phyloP scores from a whole-genome alignment of 2,797 vertebrate species.

The Crypturellus tataupa region DNA sequence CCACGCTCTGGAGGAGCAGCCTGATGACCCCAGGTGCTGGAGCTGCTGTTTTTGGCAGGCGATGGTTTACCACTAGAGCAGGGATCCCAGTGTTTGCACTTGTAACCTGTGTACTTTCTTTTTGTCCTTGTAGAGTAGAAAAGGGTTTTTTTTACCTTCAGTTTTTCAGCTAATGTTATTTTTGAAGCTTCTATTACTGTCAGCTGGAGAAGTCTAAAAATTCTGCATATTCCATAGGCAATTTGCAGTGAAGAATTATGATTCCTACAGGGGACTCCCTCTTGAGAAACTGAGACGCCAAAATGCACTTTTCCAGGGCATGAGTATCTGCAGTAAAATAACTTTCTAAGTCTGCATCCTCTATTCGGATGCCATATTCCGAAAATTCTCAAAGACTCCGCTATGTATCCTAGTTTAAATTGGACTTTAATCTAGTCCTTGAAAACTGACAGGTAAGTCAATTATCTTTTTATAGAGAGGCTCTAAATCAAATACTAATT shows the following conservation, averaged over 20 bases:
- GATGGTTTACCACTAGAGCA: neutral
- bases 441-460: conserved; percentile 22
- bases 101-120: neutral
- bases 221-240: neutral
- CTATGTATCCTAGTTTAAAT: neutral
- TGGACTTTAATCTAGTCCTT: conserved; percentile 17
- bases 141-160: neutral
- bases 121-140: neutral
- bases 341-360: neutral
- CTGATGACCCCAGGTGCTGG: accelerated
- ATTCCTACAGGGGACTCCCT: neutral
- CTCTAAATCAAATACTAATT: conserved; percentile 13
- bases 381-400: neutral
- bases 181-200: neutral
- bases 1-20: accelerated
- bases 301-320: neutral
- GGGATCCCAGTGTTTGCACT: accelerated
- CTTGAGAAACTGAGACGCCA: neutral
- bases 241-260: neutral
- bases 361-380: neutral
- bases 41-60: neutral
- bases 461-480: conserved; percentile 28
- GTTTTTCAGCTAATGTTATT: neutral
- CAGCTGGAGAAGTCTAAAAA: neutral
- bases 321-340: neutral